phyloP scores from a whole-genome alignment of 2,113 vertebrate species.

The Columba janthina region DNA sequence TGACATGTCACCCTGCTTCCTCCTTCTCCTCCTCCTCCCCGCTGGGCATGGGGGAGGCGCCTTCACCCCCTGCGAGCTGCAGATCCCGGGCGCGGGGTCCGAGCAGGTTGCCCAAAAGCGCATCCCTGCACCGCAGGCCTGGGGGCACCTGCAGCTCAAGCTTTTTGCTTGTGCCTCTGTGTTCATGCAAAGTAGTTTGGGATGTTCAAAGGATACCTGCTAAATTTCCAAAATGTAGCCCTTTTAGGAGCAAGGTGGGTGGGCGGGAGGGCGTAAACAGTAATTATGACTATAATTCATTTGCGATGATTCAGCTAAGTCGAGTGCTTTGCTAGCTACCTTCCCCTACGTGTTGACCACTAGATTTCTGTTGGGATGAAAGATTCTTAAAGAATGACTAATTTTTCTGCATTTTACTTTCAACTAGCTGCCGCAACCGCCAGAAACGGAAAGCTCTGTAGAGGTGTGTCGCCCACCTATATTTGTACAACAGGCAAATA shows the following conservation, averaged over 20 bases:
- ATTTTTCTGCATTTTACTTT: conserved; percentile 80
- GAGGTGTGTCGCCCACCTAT: conserved; percentile 89
- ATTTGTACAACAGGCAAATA: conserved; percentile 73
- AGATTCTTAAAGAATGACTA: conserved; percentile 49
- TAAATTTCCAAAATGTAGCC: background rate
- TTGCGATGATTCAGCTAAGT: conserved; percentile 27
- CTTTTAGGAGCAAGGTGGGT: background rate
- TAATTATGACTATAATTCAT: background rate
- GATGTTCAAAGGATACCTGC: background rate
- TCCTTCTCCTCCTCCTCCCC: background rate
- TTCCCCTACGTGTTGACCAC: conserved; percentile 49
- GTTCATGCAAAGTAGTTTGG: background rate
- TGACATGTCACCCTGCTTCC: background rate
- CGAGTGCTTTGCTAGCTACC: conserved; percentile 17
- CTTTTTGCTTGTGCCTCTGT: background rate
- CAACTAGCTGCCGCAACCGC: conserved; percentile 88
- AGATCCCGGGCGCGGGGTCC: accelerated
- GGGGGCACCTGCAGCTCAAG: background rate
- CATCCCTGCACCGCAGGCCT: background rate
- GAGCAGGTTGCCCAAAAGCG: background rate
- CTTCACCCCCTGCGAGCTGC: background rate
- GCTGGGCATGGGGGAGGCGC: background rate
- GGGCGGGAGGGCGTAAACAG: background rate
- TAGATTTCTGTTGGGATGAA: conserved; percentile 38
- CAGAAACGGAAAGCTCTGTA: conserved; percentile 84